A percentile compares a stretch with the other conserved stretches of the same genome.
These are phyloP conservation scores for Orthonyx spaldingii DNA, from an alignment of 2,113 vertebrate species.

Conservation along the genomic window DNA sequence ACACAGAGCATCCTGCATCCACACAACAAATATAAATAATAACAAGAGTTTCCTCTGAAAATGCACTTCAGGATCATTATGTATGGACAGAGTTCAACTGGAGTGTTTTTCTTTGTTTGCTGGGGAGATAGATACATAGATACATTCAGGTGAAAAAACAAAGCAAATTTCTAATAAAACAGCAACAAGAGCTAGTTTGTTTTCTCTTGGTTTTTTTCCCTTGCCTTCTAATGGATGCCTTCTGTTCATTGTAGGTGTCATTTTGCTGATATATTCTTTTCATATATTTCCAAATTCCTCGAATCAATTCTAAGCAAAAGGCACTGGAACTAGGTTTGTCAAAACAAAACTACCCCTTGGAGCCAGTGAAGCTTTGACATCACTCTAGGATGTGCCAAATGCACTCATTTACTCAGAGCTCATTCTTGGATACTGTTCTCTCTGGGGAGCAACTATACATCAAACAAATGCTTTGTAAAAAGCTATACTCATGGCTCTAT, in stretches of 20 bases:
- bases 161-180: neutral
- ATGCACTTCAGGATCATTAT: neutral
- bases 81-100: neutral
- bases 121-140: neutral
- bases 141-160: neutral
- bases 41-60: neutral
- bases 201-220: neutral
- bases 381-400: neutral
- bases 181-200: neutral
- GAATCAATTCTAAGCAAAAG: neutral
- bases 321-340: slow-evolving; percentile 13
- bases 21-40: neutral
- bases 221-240: neutral
- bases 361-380: neutral
- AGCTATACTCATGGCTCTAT: neutral
- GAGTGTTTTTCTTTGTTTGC: neutral
- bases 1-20: neutral
- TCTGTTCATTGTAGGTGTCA: neutral
- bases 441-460: slow-evolving; percentile 15
- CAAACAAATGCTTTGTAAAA: slow-evolving; percentile 46
- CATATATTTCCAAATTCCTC: slow-evolving; percentile 21
- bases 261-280: neutral
- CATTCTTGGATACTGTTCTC: neutral
- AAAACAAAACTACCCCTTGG: slow-evolving; percentile 32
- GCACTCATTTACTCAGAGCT: neutral